Base-by-base conservation (phyloP, 1,140 invertebrate genomes). In the Pachyrhynchus sulphureomaculatus region DNA sequence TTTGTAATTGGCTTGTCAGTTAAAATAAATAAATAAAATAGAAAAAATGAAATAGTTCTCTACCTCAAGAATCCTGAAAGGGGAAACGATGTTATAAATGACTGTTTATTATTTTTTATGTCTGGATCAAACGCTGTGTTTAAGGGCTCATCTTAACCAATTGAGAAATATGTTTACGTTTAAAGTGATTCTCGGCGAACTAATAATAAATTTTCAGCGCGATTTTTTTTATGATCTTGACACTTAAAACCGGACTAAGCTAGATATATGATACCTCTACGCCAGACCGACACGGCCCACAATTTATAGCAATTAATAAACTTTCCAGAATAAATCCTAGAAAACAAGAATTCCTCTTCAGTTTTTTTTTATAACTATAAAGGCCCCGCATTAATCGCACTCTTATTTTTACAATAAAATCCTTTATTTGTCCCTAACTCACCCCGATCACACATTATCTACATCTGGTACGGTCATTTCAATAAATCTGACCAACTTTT, bases 391-490 rank as follows among this genome's bases (percentile, higher is more conserved):
- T 21, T 45, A 45, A 45, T 18, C 23, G 20, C 17, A 24, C 23
- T 24, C 33, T 34, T 52, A 32, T 52, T 39, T 52, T 33, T 8
- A 23, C 20, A 52, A 52, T 52, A 52, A 52, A 52, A 52, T n/a
- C 17, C 49, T 36, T 52, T 52, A 52, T 36, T 17, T 33, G 33
- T 33, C 34, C 34, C 32, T 39, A 37, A 54, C 24, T 54, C 37
- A 24, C 51, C 51, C 51, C 51, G 42, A 41, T 54, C 51, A 54
- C 37, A 36, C 53, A 56, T 56, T 56, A 56, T 47, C 53, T 56
- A 45, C 53, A 56, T 56, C 53, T 56, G 53, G 18, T 33, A 32
- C 20, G 53, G 53, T 56, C 53, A 56, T 56, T 56, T 56, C 53
- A 56, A 56, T 56, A 56, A 56, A 56, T 56, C 53, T 56, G 53